Percentiles rank a stretch among this genome's conserved stretches.
Evolutionary conservation across 2,888 invertebrate genomes (phyloP).

Genomic region (Plebejus melissa): DNA sequence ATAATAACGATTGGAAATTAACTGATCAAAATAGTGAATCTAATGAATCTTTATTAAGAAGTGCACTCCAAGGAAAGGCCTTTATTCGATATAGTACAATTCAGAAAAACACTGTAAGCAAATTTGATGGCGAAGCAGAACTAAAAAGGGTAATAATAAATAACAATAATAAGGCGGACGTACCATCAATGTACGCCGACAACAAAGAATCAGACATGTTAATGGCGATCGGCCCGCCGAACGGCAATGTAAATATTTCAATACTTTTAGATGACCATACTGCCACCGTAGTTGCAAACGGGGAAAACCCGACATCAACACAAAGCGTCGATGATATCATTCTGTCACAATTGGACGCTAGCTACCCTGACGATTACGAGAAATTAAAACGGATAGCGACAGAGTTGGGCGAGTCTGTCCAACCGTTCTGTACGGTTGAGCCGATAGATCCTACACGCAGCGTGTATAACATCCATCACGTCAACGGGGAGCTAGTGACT

Average conservation of each 20-base stretch:
- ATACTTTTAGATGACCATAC: conserved; percentile 72
- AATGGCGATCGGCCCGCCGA: conserved; percentile 65
- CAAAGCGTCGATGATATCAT: conserved; percentile 84
- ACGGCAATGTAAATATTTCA: conserved; percentile 67
- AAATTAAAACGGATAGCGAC: conserved; percentile 90
- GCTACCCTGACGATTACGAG: conserved; percentile 89
- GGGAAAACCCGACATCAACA: conserved; percentile 78
- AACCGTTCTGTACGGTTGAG: conserved; percentile 82
- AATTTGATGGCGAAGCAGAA: conserved; percentile 62
- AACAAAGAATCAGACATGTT: conserved; percentile 62
- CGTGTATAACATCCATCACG: conserved; percentile 78
- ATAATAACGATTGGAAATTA: conserved; percentile 91
- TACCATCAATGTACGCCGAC: conserved; percentile 79
- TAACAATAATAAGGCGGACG: conserved; percentile 71
- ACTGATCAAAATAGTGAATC: conserved; percentile 84
- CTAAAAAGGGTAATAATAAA: conserved; percentile 65
- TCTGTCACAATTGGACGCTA: conserved; percentile 83
- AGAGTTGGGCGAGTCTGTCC: conserved; percentile 88
- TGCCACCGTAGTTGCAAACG: conserved; percentile 62
- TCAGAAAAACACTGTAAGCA: conserved; percentile 73
- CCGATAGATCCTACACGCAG: conserved; percentile 72
- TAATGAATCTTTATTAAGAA: conserved; percentile 88
- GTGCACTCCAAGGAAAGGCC: conserved; percentile 90
- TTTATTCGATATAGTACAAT: conserved; percentile 76
- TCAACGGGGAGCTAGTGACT: conserved; percentile 69